phyloP scores from a whole-genome alignment of 53 echinoderm and acorn worm genomes.

The Antedon mediterranea region DNA sequence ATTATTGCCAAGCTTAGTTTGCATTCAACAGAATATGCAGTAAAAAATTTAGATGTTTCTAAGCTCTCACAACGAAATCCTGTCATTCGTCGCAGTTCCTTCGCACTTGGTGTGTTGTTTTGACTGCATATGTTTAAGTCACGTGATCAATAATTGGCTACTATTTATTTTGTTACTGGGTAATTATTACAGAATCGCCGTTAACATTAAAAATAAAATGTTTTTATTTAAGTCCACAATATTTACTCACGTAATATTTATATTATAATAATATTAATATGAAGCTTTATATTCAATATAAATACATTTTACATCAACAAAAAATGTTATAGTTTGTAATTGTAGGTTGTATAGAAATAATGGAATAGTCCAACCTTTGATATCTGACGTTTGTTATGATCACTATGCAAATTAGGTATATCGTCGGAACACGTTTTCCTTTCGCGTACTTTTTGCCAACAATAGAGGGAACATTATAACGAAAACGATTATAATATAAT shows the following conservation, averaged over 20 bases:
- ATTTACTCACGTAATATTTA: no score
- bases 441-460: no score
- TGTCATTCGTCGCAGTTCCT: neutral
- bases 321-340: neutral
- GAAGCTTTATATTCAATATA: no score
- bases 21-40: neutral
- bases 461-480: no score
- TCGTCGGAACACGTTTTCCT: neutral
- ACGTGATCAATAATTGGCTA: neutral
- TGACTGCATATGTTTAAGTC: neutral
- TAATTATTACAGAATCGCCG: neutral
- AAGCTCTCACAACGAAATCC: neutral
- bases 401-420: conserved; percentile 22
- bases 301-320: neutral
- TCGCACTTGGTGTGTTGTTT: neutral
- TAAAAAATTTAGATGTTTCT: neutral
- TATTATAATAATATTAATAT: no score
- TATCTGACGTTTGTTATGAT: conserved; percentile 23
- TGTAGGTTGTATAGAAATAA: neutral
- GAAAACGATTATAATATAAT: no score
- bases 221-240: no score
- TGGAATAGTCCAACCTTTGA: neutral
- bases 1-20: neutral
- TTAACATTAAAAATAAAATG: no score
- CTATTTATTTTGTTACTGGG: neutral